Conservation (phyloP, 2,113 vertebrate genomes). For the Chloropsis cyanopogon region DNA sequence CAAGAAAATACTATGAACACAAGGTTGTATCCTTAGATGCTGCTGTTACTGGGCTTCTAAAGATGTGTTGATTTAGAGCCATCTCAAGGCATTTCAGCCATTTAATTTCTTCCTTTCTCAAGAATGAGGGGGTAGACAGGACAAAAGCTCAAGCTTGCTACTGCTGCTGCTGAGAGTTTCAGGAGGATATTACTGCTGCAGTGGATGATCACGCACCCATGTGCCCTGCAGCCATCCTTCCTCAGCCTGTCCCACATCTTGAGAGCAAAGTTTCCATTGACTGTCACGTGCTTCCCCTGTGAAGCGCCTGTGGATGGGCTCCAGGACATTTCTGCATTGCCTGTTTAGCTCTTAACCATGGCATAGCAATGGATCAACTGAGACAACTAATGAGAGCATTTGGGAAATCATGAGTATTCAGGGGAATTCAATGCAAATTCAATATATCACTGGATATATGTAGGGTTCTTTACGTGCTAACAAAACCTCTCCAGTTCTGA, state of each 20-base stretch:
- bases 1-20: neutral
- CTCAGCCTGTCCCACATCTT: neutral
- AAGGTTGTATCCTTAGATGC: neutral
- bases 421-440: constrained; percentile 29
- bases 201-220: fast-evolving
- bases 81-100: neutral
- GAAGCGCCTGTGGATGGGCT: neutral
- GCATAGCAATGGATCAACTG: neutral
- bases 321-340: neutral
- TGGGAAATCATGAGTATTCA: constrained; percentile 3
- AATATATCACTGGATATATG: neutral
- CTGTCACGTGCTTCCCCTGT: neutral
- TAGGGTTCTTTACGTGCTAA: neutral
- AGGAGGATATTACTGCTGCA: neutral
- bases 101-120: neutral
- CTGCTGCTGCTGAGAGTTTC: neutral
- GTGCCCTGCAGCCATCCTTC: neutral
- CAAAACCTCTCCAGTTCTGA: neutral
- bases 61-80: neutral
- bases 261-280: neutral
- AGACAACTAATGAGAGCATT: neutral
- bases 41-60: neutral
- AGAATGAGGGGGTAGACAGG: neutral
- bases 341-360: neutral
- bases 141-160: neutral